These are phyloP conservation scores for Zoanthus gigantus DNA, from an alignment of 92 coral and sea anemone species.

Conservation along the genomic window DNA sequence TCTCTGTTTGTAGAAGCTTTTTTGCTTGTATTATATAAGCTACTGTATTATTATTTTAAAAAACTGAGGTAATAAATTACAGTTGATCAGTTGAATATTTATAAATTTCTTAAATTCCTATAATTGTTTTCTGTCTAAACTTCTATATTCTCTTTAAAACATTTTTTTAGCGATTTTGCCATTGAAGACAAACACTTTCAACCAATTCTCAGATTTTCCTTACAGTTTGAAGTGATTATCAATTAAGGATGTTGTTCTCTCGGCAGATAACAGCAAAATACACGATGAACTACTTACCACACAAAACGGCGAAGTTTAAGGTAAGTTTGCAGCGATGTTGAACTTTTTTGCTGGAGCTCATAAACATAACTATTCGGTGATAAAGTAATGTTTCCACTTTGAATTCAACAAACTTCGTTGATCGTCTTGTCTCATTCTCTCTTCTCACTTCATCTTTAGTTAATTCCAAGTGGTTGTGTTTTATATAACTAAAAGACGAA, in stretches of 20 bases:
- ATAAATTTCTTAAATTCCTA: neutral
- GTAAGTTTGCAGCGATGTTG: slow-evolving; percentile 22
- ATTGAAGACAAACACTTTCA: too few species aligned
- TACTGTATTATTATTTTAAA: neutral
- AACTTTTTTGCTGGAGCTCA: slow-evolving; percentile 6
- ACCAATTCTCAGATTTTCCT: neutral
- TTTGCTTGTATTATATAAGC: neutral
- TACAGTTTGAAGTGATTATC: neutral
- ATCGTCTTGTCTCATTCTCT: neutral
- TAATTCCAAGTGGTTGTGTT: neutral
- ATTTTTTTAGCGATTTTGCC: neutral
- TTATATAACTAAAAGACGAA: neutral
- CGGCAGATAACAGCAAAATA: too few species aligned
- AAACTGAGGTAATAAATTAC: neutral
- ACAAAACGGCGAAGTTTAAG: slow-evolving; percentile 9
- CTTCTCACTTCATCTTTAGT: neutral
- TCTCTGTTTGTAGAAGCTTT: neutral
- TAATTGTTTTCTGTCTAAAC: neutral
- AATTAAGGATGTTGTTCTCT: too few species aligned
- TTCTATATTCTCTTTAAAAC: neutral
- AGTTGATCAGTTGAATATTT: neutral
- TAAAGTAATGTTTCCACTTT: neutral
- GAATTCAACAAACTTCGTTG: neutral
- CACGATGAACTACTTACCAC: slow-evolving; percentile 7
- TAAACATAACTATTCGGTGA: slow-evolving; percentile 30